Base-by-base conservation (phyloP, 2,797 vertebrate genomes). In the Cossypha dichroa region DNA sequence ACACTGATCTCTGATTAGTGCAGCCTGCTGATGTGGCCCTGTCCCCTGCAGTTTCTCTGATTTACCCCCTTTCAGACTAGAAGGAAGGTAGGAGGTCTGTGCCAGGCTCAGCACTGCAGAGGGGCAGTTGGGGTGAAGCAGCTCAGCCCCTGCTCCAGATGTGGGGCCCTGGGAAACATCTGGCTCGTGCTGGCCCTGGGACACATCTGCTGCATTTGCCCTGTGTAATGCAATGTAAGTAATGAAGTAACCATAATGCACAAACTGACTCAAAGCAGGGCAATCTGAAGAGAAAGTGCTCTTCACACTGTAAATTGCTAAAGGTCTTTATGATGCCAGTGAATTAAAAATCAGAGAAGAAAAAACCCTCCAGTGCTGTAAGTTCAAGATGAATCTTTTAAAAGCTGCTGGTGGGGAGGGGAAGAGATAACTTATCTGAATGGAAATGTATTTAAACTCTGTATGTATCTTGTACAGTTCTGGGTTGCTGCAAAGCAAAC, bases 271-370 rank as follows among this genome's bases (percentile, higher is more conserved):
- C 88, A 33, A 58, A 94, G 88, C 90, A 64, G 86, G 75, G 72
- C 78, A 54, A 43, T 68, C 66, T 8, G 7, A 58, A 68, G 74
- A 73, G 84, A 86, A 96, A 85, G 81, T 60, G 72, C 93, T 96
- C 88, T 85, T 96, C 92, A 83, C 91, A 75, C 93, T 89, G 85
- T 38, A 64, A 89, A 79, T 96, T 89, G 94, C 90, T 74, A 4
- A 91, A 87, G 88, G 94, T 95, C 92, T 93, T 94, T 58, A 14
- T 89, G 84, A 60, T 94, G 93, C 80, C 78, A 92, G 81, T 88
- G 80, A 93, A 92, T 95, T 95, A 93, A 95, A 96, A 95, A 85
- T 79, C 78, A 11, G 72, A 74, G 94, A 86, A 89, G 81, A 77
- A 94, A 88, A 94, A 87, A 18, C 72, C 93, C 88, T 89, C 56